phyloP scores from a whole-genome alignment of 2,888 invertebrate species.

The Drosophila setosimentum region DNA sequence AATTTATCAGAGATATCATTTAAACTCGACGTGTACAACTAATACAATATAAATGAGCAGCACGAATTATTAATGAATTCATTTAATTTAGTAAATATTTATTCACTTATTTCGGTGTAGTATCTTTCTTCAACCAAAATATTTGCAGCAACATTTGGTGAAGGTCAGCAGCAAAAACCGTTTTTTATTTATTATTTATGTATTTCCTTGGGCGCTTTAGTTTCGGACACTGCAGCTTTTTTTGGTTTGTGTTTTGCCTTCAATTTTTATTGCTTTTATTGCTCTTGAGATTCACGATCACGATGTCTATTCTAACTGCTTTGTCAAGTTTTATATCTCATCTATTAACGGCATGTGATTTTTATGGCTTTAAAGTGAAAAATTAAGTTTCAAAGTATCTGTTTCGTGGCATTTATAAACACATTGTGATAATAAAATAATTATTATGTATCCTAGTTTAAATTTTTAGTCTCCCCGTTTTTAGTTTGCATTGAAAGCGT shows the following conservation, averaged over 20 bases:
- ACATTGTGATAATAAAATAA: conserved; percentile 38
- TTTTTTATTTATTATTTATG: conserved; percentile 21
- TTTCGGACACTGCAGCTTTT: conserved; percentile 33
- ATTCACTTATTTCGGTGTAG: conserved; percentile 17
- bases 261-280: conserved; percentile 38
- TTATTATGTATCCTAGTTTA: conserved; percentile 7
- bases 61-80: neutral
- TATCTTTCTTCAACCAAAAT: conserved; percentile 21
- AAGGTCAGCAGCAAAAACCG: conserved; percentile 38
- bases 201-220: conserved; percentile 34
- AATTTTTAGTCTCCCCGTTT: conserved; percentile 25
- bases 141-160: conserved; percentile 36
- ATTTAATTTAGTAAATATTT: neutral
- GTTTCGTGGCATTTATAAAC: conserved; percentile 4
- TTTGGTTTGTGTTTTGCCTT: conserved; percentile 43
- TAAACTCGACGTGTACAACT: conserved; percentile 2
- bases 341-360: conserved; percentile 33
- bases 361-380: conserved; percentile 56
- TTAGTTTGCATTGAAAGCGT: conserved; percentile 32
- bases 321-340: conserved; percentile 43
- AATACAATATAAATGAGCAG: conserved; percentile 24
- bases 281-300: conserved; percentile 65
- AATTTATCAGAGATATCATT: neutral
- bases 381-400: conserved; percentile 13
- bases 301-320: conserved; percentile 55